phyloP scores from a whole-genome alignment of 2,888 invertebrate genomes.

The Taenaris catops region DNA sequence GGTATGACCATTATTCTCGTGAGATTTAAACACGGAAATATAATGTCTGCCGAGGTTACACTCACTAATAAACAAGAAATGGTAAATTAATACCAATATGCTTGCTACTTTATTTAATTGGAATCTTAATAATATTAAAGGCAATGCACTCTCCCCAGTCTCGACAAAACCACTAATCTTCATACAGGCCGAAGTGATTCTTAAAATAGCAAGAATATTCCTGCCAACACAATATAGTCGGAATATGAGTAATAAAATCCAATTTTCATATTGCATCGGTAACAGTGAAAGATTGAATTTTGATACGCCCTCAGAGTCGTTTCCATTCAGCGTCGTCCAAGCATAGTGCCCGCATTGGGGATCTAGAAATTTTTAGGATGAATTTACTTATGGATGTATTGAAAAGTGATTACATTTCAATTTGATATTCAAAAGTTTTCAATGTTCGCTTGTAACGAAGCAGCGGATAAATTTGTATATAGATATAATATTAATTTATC shows the following conservation, averaged over 20 bases:
- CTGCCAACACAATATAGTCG: constrained; percentile 3
- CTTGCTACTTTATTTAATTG: too few species aligned
- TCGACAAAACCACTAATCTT: constrained; percentile 10
- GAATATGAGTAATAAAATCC: constrained; percentile 37
- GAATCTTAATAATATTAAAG: too few species aligned
- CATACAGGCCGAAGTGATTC: constrained; percentile 10
- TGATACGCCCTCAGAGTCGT: constrained; percentile 45
- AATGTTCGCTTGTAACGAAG: constrained; percentile 25
- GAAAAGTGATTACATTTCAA: constrained; percentile 18
- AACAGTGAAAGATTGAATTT: constrained; percentile 62
- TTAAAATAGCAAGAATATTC: constrained; percentile 11
- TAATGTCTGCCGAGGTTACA: too few species aligned
- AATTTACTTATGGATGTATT: constrained; percentile 22
- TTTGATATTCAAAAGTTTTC: constrained; percentile 11
- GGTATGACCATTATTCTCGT: too few species aligned
- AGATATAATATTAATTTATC: too few species aligned
- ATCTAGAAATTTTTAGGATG: constrained; percentile 23
- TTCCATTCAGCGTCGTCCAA: constrained; percentile 49
- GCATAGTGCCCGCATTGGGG: constrained; percentile 31
- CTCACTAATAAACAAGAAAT: too few species aligned
- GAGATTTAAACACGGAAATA: too few species aligned
- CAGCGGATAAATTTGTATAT: too few species aligned
- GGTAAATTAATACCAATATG: too few species aligned
- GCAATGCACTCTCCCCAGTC: too few species aligned
- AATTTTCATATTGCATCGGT: constrained; percentile 61